Evolutionary conservation across 2,113 vertebrate species (phyloP), one percentile per base, ranked within the genome.

Genomic region (Xiphorhynchus elegans): DNA sequence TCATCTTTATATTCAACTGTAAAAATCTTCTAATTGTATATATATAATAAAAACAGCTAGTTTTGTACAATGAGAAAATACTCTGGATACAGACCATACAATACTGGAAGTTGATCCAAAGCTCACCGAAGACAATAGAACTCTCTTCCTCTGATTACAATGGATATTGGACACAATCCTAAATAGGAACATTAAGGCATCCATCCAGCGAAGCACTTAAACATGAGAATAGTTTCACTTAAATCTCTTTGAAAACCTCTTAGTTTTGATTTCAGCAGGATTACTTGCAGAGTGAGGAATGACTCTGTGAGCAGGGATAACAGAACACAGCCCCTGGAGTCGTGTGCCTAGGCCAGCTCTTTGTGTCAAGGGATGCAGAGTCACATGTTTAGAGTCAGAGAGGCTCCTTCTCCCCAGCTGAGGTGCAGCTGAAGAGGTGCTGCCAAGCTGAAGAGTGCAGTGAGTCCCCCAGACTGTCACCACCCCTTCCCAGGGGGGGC

Each of bases 181-280:
- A 62, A 82, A 76, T 24, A 17, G 55, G 62, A 87, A 90, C 79
- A 79, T 83, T 17, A 73, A 69, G 89, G 62, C 87, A 83, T 79
- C 84, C 58, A 73, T 85, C 78, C 70, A 94, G 77, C 35, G 81
- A 76, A 76, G 62, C 74, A 85, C 81, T 95, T 93, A 89, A 91
- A 80, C 37, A 59, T 28, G 25, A 75, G 28, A 80, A 75, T 6
- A 59, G 29, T 62, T 14, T 78, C 49, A 56, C 49, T 74, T 56
- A 66, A 81, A 81, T 64, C 29, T 87, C 28, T 18, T 37, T 76
- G 53, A 73, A 89, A 91, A 73, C 52, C 46, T 79, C 49, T 89
- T 64, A 35, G 40, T 50, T 79, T 70, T 79, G n/a, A 47, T 91
- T 87, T 69, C 78, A 87, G 25, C 9, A 44, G 49, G 49, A 35